phyloP scores from a whole-genome alignment of 2,888 invertebrate species.

The Pardosa pseudoannulata region DNA sequence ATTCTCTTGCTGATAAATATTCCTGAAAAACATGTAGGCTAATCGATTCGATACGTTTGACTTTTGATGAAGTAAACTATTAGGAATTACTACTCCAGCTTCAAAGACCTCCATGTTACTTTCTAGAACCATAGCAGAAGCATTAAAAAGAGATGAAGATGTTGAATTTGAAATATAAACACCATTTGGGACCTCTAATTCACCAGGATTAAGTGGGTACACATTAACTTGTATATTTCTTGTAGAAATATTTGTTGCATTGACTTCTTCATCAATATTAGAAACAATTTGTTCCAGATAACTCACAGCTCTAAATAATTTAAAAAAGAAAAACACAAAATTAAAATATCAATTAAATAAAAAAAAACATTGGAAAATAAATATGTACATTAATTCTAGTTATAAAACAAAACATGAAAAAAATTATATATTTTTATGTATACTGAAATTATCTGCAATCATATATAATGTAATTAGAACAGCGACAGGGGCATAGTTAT shows the following conservation, averaged over 20 bases:
- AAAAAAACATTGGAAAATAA: too few relatives aligned
- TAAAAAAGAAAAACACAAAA: background rate
- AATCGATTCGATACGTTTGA: background rate
- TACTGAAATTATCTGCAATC: too few relatives aligned
- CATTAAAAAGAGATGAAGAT: background rate
- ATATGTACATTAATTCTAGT: too few relatives aligned
- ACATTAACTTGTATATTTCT: background rate
- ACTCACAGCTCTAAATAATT: background rate
- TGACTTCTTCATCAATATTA: background rate
- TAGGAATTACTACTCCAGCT: background rate
- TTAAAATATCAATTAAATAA: too few relatives aligned
- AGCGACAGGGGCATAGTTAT: too few relatives aligned
- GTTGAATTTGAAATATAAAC: background rate
- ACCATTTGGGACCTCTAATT: background rate
- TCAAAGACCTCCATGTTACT: background rate
- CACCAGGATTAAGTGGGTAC: background rate
- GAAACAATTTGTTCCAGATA: background rate
- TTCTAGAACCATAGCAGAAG: background rate
- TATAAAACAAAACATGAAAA: too few relatives aligned
- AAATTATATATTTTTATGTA: too few relatives aligned
- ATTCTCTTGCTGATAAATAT: background rate
- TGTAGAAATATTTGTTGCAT: background rate
- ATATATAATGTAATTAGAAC: too few relatives aligned
- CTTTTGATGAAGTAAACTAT: background rate
- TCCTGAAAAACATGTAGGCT: background rate